Percentiles rank a stretch among this genome's conserved stretches.
Conservation (phyloP, 1,140 invertebrate species). For the Bilobella aurantiaca region DNA sequence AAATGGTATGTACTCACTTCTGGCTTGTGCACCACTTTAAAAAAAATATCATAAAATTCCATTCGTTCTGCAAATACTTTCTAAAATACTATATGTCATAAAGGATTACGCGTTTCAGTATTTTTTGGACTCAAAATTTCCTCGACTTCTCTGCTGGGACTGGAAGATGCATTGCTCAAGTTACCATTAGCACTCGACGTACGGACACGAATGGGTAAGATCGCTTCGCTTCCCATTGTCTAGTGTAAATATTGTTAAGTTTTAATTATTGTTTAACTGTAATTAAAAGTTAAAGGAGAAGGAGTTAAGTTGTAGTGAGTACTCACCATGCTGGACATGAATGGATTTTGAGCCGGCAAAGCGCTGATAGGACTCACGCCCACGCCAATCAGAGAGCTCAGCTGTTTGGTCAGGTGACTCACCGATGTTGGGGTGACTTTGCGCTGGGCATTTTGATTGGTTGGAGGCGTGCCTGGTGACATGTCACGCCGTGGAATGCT, state of each 20-base stretch:
- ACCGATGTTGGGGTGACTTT: neutral
- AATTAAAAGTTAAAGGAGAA: too few relatives aligned
- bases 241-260: neutral
- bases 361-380: neutral
- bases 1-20: neutral
- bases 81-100: too few relatives aligned
- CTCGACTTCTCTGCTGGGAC: conserved; percentile 73
- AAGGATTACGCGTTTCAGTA: too few relatives aligned
- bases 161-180: conserved; percentile 38
- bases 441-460: neutral
- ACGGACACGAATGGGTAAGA: neutral
- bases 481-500: neutral
- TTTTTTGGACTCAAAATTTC: conserved; percentile 55
- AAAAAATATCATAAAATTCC: conserved; percentile 2
- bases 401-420: conserved; percentile 13
- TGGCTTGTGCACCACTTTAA: conserved; percentile 4
- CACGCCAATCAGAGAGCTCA: conserved; percentile 15
- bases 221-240: neutral
- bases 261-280: neutral
- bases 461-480: neutral
- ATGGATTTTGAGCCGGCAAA: neutral
- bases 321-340: neutral
- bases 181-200: conserved; percentile 15
- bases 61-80: too few relatives aligned
- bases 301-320: too few relatives aligned